Evolutionary conservation across 2,797 vertebrate species (phyloP).

Genomic region (Alca torda): DNA sequence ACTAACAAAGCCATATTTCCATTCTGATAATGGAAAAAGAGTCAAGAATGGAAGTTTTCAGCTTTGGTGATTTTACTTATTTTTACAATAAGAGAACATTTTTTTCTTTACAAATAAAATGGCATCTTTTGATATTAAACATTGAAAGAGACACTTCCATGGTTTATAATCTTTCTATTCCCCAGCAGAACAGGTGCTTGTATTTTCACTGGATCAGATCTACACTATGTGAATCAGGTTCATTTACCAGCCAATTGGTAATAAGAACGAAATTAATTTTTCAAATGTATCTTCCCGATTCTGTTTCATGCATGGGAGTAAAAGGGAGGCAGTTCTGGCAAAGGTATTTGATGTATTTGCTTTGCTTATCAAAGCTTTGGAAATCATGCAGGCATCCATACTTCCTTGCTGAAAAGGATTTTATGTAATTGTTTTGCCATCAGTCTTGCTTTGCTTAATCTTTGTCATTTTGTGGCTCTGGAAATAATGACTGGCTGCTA

Average conservation of each 20-base stretch:
- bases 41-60: neutral
- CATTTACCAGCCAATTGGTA: neutral
- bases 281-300: neutral
- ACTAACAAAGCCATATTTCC: neutral
- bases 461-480: neutral
- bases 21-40: neutral
- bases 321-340: neutral
- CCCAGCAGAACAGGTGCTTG: neutral
- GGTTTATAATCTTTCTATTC: neutral
- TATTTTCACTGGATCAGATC: neutral
- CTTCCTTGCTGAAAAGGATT: neutral
- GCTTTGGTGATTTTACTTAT: neutral
- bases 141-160: neutral
- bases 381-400: neutral
- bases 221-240: neutral
- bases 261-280: neutral
- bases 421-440: neutral
- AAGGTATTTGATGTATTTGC: fast-evolving
- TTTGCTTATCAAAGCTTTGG: neutral
- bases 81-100: neutral
- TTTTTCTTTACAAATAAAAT: neutral
- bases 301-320: neutral
- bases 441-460: neutral
- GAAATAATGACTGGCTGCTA: neutral
- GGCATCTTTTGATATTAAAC: neutral